A percentile compares a stretch with the other conserved stretches of the same genome.
phyloP scores from a whole-genome alignment of 2,113 vertebrate species.

The Trogon surrucura region DNA sequence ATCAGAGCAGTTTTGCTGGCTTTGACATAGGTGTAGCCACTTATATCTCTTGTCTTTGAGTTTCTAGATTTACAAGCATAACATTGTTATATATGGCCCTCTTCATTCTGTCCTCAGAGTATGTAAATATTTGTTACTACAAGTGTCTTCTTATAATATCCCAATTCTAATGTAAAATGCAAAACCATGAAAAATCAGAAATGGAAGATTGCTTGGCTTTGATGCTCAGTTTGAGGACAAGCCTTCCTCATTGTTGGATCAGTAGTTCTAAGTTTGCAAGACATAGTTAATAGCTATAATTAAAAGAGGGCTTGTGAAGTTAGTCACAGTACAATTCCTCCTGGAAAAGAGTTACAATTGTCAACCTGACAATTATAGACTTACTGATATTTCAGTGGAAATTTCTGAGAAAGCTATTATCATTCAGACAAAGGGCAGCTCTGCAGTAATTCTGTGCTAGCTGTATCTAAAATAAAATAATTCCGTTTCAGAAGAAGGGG shows the following conservation, averaged over 20 bases:
- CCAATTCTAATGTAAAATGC: background rate
- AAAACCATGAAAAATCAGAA: background rate
- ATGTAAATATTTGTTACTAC: background rate
- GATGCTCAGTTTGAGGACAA: background rate
- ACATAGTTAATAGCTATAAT: constrained; percentile 18
- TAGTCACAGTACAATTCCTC: constrained; percentile 1
- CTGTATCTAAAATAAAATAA: constrained; percentile 16
- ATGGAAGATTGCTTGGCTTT: background rate
- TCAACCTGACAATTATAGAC: constrained; percentile 35
- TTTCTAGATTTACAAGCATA: background rate
- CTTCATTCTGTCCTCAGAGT: background rate
- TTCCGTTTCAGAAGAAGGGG: background rate
- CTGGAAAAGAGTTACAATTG: background rate
- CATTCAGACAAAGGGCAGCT: constrained; percentile 45
- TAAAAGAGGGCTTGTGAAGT: background rate
- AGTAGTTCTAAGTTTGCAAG: background rate
- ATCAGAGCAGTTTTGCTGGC: background rate
- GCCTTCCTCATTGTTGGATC: background rate
- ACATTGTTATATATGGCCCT: background rate
- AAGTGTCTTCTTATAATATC: background rate
- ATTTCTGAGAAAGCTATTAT: constrained; percentile 26
- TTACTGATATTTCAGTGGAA: constrained; percentile 25
- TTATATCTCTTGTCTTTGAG: background rate
- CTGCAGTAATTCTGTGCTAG: background rate
- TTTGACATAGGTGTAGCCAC: background rate